Evolutionary conservation across 2,888 invertebrate genomes (phyloP), one percentile per base, ranked within the genome.

Genomic region (Phasia obesa): DNA sequence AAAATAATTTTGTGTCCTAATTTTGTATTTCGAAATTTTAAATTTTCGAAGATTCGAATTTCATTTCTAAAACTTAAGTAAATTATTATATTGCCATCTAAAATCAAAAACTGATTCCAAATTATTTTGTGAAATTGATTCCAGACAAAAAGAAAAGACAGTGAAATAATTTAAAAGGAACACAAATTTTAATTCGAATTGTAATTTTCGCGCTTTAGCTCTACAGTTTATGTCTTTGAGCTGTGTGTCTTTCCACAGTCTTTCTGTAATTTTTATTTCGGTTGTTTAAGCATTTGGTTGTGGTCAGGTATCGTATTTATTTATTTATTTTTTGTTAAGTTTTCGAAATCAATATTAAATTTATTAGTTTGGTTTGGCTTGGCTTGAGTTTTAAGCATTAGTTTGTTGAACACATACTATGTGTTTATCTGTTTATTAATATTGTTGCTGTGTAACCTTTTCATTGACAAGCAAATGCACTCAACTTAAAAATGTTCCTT

Each of bases 391-490:
- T 84, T 83, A 73, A 81, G 55, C 55, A 42, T 80, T 70, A 73
- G 70, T 78, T 76, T 60, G 53, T 38, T 57, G 47, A 73, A 73
- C 27, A 27, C 17, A 27, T 23, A 23, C n/a, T 38, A 13, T 67
- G 13, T 44, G 62, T 69, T 42, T 65, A 81, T 71, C 59, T 57
- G 77, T 76, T 69, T 73, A 69, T 83, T 83, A 74, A 67, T 82
- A 73, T 70, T 84, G 81, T 77, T 84, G 81, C 49, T 76, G 75
- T 86, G 85, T 86, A 86, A 87, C 88, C 88, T 87, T 88, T 87
- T 86, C 89, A 87, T 88, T 89, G 90, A 91, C 91, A 91, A 91
- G 91, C 89, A 91, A 91, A 91, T 91, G 91, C 91, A 91, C 91
- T 91, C 91, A 91, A 87, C 88, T 88, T 88, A 76, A 88, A 90